Base-by-base conservation (phyloP, 1,140 invertebrate species). In the Orussus abietinus region DNA sequence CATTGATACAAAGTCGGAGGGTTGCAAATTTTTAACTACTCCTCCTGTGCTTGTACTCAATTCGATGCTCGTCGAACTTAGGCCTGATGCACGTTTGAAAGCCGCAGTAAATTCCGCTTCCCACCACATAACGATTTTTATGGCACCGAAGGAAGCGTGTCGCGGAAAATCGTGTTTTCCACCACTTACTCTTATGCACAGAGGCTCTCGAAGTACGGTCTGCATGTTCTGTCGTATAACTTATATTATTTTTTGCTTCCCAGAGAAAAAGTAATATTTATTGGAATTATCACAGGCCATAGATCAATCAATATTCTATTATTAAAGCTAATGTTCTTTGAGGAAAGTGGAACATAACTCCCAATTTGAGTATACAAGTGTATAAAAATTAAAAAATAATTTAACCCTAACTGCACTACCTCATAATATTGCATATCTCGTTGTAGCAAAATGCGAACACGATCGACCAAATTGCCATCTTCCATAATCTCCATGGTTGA, bases 391-490 rank as follows among this genome's bases (percentile, higher is more conserved):
- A n/a, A n/a, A n/a, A n/a, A n/a, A n/a, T n/a, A n/a, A n/a, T n/a
- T n/a, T n/a, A n/a, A n/a, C n/a, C n/a, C n/a, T n/a, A n/a, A n/a
- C n/a, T n/a, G n/a, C n/a, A n/a, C 55, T 70, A 85, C 83, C 78
- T 86, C 81, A 73, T 89, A 89, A 74, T 87, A 88, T 64, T 85
- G 81, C 65, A 86, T 76, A 64, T 89, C 85, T 28, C 85, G 72
- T 65, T 88, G 85, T 26, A 88, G 73, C 22, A 88, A 73, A 55
- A 87, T 87, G 46, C 83, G 79, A 28, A 87, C 85, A 45, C 84
- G 78, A 67, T 88, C 87, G 78, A 88, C 86, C 64, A 88, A 80
- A 77, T 87, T 88, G 15, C 85, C 85, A 78, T 88, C 85, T 79
- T 88, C 85, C 74, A 89, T 86, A 42, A 88, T 82, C 66, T 88